Evolutionary conservation across 2,888 invertebrate genomes (phyloP), one percentile per base, ranked within the genome.

Genomic region (Neria commutata): DNA sequence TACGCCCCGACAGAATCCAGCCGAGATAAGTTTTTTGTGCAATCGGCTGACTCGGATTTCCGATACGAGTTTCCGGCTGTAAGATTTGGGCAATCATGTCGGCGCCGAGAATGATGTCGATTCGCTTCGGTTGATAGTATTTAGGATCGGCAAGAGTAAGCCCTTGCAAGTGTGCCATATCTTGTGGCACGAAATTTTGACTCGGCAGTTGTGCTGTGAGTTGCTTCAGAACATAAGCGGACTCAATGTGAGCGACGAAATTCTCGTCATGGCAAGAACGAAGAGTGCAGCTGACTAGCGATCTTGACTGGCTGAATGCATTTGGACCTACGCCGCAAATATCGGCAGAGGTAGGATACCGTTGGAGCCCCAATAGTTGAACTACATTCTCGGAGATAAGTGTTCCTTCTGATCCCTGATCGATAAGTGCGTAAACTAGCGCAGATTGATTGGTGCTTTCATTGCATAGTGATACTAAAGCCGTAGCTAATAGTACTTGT

Each of bases 351-450:
- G 25, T 25, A 33, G n/a, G n/a, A n/a, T n/a, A n/a, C 11, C 53
- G 49, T 34, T 49, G 14, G 10, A 51, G 46, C 2, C 51, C 55
- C 11, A 59, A 16, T 8, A 17, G 8, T 47, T 59, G 59, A 23
- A 55, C 25, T 4, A 21, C 59, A 10, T 45, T 11, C 33, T 59
- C 55, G 14, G 59, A 59, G 16, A 59, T 51, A 23, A 51, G 23
- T 21, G 51, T 54, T 3, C 46, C 54, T 46, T 51, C 54, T 3
- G 55, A 59, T 10, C 59, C 54, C 26, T 54, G 51, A 40, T 59
- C 59, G 11, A 58, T 45, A 2, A 58, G 49, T 14, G 58, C 58
- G 29, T 21, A n/a, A 8, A 51, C 23, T 16, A 49, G 10, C 14
- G 14, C 21, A 5, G 50, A 46, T 16, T 51, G 37, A n/a, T 33